Evolutionary conservation across 2,113 vertebrate species (phyloP).

Genomic region (Chionomys nivalis): DNA sequence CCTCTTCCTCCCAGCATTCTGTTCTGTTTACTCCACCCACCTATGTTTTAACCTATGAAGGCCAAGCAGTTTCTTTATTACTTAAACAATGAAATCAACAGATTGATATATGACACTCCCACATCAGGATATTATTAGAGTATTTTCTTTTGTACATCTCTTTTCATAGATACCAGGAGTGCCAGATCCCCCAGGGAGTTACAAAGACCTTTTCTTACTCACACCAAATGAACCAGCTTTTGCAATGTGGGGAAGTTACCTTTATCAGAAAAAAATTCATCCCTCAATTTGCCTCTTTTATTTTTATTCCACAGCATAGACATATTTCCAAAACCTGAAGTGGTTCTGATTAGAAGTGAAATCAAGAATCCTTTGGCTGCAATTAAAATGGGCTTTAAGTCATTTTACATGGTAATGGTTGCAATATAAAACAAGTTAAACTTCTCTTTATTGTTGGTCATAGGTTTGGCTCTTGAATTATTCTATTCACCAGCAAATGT

Average conservation of each 20-base stretch:
- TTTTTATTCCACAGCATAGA: constrained; percentile 63
- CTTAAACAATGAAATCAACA: too few relatives aligned
- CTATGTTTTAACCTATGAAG: too few relatives aligned
- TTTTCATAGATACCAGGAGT: neutral
- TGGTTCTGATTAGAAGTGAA: constrained; percentile 74
- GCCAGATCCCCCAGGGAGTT: neutral
- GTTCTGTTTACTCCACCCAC: too few relatives aligned
- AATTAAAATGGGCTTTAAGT: constrained; percentile 73
- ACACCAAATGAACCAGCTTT: constrained; percentile 62
- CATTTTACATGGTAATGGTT: constrained; percentile 79
- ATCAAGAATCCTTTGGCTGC: constrained; percentile 67
- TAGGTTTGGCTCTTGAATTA: constrained; percentile 71
- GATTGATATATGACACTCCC: too few relatives aligned
- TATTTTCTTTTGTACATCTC: neutral
- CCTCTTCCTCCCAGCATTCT: too few relatives aligned
- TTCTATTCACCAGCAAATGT: constrained; percentile 78
- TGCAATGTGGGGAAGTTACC: constrained; percentile 40
- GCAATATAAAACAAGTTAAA: constrained; percentile 74
- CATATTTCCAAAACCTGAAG: constrained; percentile 66
- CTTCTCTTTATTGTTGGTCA: constrained; percentile 80
- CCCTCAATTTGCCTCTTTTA: constrained; percentile 66
- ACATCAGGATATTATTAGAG: neutral
- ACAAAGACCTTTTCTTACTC: constrained; percentile 42
- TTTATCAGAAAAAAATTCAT: constrained; percentile 57
- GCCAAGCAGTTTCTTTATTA: too few relatives aligned